Evolutionary conservation across 2,113 vertebrate species (phyloP), one percentile per base, ranked within the genome.

Genomic region (Limnothrissa miodon): DNA sequence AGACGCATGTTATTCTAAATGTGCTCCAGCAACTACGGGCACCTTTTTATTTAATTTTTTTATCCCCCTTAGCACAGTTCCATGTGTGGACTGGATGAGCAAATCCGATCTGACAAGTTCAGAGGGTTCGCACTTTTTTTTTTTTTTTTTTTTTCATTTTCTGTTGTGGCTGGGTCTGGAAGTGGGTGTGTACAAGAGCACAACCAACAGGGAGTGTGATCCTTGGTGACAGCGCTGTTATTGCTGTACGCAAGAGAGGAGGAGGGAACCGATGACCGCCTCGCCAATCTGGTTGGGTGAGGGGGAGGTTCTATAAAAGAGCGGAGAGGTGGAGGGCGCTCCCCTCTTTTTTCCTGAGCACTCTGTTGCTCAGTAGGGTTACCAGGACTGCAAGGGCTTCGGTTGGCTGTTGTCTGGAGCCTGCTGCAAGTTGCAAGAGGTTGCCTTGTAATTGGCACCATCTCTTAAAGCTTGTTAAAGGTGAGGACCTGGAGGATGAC

Each of bases 301-400:
- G 86, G 87, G 87, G 84, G 13, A 79, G 45, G 87, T 83, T 83
- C 87, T 91, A 92, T 95, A 92, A 92, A 92, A 92, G 90, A 90
- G 92, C 81, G 86, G 87, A 90, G 90, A 42, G 6, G 81, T 53
- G 6, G n/a, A 42, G 21, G 51, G 80, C 85, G 82, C 87, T 56
- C 83, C 84, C 82, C 84, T 91, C 88, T 81, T 66, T 81, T 66
- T 88, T 82, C 86, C 79, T 87, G 46, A 81, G 78, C 86, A 89
- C 80, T 80, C 88, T 82, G 80, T 33, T 53, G 78, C 78, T 0
- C 39, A 80, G 83, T 85, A 19, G 84, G 87, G 80, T 83, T 89
- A 79, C 8, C 45, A 78, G 80, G 81, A 48, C 48, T 79, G 85
- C 39, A 29, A 45, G 82, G 25, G 85, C 78, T 78, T 59, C 80